Conservation (phyloP, 2,797 vertebrate species). For the Momotus momota region DNA sequence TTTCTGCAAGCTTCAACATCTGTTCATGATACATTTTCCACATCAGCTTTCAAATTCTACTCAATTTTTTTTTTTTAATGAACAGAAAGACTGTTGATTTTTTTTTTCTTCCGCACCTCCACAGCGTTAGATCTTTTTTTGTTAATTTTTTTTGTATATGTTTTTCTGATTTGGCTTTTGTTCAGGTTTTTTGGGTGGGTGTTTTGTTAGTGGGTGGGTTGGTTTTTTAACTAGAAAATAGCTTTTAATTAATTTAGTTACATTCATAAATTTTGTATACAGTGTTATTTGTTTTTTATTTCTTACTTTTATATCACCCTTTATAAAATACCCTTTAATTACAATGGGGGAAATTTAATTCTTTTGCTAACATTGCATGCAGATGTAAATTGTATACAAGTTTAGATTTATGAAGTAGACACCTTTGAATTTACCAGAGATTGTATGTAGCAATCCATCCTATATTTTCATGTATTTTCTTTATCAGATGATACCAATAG, state of each 20-base stretch:
- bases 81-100: background rate
- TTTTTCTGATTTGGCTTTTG: background rate
- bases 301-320: background rate
- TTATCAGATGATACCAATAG: background rate
- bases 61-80: background rate
- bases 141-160: background rate
- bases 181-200: too few species aligned
- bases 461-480: background rate
- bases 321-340: background rate
- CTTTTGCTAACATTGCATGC: background rate
- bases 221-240: background rate
- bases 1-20: background rate
- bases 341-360: background rate
- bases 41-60: background rate
- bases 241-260: background rate
- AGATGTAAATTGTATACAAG: background rate
- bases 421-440: background rate
- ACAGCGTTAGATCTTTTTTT: background rate
- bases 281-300: background rate
- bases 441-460: background rate
- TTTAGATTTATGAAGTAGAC: background rate
- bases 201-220: too few species aligned
- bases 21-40: background rate
- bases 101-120: background rate
- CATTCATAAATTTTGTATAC: background rate